Base-by-base conservation (phyloP, 2,888 invertebrate species). In the Allygus modestus region DNA sequence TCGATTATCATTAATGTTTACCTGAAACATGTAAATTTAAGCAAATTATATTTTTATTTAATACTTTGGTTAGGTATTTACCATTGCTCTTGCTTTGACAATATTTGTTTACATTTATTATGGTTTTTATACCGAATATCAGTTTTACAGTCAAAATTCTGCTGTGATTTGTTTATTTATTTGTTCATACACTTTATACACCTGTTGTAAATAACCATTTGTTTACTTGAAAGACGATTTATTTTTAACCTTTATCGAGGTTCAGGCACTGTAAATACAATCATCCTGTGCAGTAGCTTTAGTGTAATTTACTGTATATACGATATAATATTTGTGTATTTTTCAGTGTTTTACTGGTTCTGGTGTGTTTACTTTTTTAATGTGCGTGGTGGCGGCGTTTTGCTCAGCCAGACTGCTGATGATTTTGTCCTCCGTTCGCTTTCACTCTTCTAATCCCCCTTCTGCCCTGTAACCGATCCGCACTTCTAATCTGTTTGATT, bases 401-500 rank as follows among this genome's bases (percentile, higher is more conserved):
- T 82, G 75, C 69, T 77, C 81, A 54, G 81, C 51, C 31, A 65
- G 46, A 31, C 73, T 37, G 77, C 77, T 43, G 77, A 73, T 31
- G 77, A 28, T 46, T 46, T 77, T 26, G 43, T 75, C 43, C 37
- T 26, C 77, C 26, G 31, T 43, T 58, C 58, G 79, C 54, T 79
- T 91, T 91, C n/a, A 90, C 91, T 91, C 92, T 91, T 91, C 90
- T 91, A 91, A 91, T 91, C 92, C 90, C 90, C 90, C 91, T 90
- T 91, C 91, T 91, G 37, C 51, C 71, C 43, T 37, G 17, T 82
- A 54, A 33, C 41, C 69, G 65, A 82, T 85, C 73, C 43, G n/a
- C 28, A 58, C 54, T 86, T 87, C 85, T 87, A 85, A 86, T 85
- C 84, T 85, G 84, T 83, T 86, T 86, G 85, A 84, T 85, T 85